Conservation (phyloP, 2,888 invertebrate genomes). For the Coecobrya sp. region DNA sequence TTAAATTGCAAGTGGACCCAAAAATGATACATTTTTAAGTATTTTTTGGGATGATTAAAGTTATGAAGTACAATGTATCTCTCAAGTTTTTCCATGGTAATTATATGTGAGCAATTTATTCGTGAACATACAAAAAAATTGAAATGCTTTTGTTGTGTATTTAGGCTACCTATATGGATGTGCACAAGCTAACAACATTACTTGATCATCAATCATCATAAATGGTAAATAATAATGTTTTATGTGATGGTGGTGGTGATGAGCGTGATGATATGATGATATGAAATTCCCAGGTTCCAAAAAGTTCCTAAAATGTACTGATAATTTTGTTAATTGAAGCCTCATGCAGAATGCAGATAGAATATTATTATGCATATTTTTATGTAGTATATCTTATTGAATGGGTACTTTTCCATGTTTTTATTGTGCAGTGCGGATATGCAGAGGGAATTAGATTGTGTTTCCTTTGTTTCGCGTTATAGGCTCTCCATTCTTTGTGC, state of each 20-base stretch:
- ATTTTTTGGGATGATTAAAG: background rate
- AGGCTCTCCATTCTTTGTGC: background rate
- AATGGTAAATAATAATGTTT: too few relatives aligned
- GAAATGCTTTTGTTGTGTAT: background rate
- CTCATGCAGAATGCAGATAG: background rate
- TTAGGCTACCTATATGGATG: background rate
- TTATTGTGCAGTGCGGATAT: background rate
- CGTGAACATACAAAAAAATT: background rate
- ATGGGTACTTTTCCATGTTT: background rate
- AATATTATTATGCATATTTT: too few relatives aligned
- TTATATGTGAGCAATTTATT: background rate
- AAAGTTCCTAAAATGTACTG: background rate
- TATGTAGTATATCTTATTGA: too few relatives aligned
- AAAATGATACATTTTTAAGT: too few relatives aligned
- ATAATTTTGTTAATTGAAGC: background rate
- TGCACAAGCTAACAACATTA: background rate
- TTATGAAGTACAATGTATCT: too few relatives aligned
- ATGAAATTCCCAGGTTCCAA: background rate
- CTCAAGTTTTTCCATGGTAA: too few relatives aligned
- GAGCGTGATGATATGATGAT: too few relatives aligned
- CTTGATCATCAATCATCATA: background rate
- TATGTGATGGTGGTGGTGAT: too few relatives aligned
- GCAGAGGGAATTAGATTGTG: too few relatives aligned
- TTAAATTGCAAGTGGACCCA: too few relatives aligned
- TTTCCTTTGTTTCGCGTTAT: background rate